Conservation (phyloP, 2,797 vertebrate genomes). For the Smutsia temminckii region DNA sequence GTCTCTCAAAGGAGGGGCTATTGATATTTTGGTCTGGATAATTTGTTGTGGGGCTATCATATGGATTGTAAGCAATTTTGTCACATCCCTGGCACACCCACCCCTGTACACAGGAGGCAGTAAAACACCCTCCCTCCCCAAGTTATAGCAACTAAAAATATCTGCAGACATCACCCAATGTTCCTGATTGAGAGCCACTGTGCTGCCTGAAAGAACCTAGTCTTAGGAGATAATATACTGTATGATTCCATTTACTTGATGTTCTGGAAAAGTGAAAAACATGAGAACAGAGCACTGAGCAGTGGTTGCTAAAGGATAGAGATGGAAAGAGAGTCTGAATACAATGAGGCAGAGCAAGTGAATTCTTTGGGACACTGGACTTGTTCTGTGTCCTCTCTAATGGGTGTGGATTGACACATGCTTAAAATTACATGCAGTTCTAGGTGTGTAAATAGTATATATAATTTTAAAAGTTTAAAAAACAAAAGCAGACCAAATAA, state of each 20-base stretch:
- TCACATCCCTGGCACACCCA: neutral
- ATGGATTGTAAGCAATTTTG: neutral
- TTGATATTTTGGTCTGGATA: neutral
- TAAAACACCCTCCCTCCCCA: neutral
- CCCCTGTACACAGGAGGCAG: neutral
- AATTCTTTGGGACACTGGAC: neutral
- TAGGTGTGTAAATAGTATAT: neutral
- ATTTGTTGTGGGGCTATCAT: neutral
- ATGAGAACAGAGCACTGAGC: neutral
- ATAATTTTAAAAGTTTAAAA: neutral
- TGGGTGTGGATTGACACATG: neutral
- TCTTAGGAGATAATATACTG: neutral
- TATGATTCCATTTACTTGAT: neutral
- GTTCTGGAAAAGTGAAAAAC: neutral
- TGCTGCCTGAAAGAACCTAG: neutral
- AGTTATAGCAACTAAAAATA: neutral
- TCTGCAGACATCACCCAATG: neutral
- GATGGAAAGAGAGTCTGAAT: neutral
- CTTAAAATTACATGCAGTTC: neutral
- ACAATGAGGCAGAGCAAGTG: neutral
- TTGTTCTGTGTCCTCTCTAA: neutral
- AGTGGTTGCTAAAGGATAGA: neutral
- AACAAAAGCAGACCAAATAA: neutral
- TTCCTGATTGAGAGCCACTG: neutral
- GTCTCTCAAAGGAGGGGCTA: neutral